These are phyloP conservation scores for Erpobdella octoculata DNA, from an alignment of 2,888 invertebrate genomes.

Conservation along the genomic window DNA sequence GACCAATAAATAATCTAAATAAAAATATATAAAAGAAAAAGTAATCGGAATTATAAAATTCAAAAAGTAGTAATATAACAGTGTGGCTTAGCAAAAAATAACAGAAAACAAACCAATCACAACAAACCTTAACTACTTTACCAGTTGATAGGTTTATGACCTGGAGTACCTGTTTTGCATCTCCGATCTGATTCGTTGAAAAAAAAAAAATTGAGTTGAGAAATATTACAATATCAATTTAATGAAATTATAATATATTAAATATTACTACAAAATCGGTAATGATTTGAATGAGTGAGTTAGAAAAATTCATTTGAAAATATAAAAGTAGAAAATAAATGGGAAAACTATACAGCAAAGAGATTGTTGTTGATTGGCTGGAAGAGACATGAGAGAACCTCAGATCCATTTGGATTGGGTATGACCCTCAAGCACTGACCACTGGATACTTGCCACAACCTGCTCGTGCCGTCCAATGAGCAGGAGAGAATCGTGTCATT, in stretches of 20 bases:
- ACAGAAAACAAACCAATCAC: too few species aligned
- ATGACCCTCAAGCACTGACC: constrained; percentile 49
- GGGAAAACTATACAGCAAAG: constrained; percentile 60
- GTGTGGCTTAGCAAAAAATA: too few species aligned
- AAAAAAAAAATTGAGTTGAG: too few species aligned
- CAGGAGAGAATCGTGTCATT: constrained; percentile 75
- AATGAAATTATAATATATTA: too few species aligned
- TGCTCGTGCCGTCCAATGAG: constrained; percentile 66
- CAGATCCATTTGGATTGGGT: constrained; percentile 45
- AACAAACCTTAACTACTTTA: constrained; percentile 59
- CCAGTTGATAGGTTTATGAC: constrained; percentile 78
- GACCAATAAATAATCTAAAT: too few species aligned
- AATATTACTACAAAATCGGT: not conserved
- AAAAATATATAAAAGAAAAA: too few species aligned
- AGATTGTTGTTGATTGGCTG: constrained; percentile 78
- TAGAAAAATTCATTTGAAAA: not conserved
- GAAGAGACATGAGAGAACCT: constrained; percentile 61
- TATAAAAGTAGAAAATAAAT: too few species aligned
- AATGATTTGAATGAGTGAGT: not conserved
- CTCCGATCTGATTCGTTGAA: constrained; percentile 44
- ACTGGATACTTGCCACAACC: constrained; percentile 64
- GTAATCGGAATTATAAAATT: too few species aligned
- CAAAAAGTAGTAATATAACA: too few species aligned
- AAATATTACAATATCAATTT: too few species aligned
- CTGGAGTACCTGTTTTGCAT: constrained; percentile 62